A percentile compares a stretch with the other conserved stretches of the same genome.
Evolutionary conservation across 2,888 invertebrate genomes (phyloP).

Genomic region (Parnassius orleans): DNA sequence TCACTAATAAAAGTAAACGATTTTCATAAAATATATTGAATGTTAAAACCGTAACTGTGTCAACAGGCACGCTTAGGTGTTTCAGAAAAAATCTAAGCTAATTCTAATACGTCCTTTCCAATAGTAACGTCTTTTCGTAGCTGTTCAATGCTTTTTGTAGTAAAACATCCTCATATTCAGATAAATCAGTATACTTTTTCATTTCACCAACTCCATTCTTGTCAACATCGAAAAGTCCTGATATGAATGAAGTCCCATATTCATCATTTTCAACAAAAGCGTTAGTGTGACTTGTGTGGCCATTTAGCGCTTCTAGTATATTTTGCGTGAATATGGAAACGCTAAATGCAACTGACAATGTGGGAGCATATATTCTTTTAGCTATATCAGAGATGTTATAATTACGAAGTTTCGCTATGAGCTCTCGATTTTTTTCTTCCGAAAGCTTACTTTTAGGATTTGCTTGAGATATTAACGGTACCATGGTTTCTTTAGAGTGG

Average conservation of each 20-base stretch:
- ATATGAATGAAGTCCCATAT: conserved; percentile 60
- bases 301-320: conserved; percentile 73
- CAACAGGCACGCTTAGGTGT: too few species aligned
- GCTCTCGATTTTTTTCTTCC: conserved; percentile 61
- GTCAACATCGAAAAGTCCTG: conserved; percentile 51
- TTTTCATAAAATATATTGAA: too few species aligned
- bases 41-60: too few species aligned
- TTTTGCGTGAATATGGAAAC: conserved; percentile 81
- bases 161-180: conserved; percentile 51
- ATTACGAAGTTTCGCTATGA: conserved; percentile 72
- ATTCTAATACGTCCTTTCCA: conserved; percentile 56
- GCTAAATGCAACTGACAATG: conserved; percentile 84
- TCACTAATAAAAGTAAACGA: too few species aligned
- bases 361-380: conserved; percentile 82
- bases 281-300: conserved; percentile 42
- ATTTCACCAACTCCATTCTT: conserved; percentile 51
- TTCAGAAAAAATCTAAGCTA: conserved; percentile 31
- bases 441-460: conserved; percentile 74
- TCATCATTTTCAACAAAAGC: conserved; percentile 65
- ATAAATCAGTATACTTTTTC: conserved; percentile 48
- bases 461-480: conserved; percentile 88
- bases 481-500: conserved; percentile 85
- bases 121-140: conserved; percentile 52
- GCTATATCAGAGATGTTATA: conserved; percentile 73
- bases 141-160: conserved; percentile 51